Conservation (phyloP, 2,888 invertebrate genomes). For the Philaethria dido region DNA sequence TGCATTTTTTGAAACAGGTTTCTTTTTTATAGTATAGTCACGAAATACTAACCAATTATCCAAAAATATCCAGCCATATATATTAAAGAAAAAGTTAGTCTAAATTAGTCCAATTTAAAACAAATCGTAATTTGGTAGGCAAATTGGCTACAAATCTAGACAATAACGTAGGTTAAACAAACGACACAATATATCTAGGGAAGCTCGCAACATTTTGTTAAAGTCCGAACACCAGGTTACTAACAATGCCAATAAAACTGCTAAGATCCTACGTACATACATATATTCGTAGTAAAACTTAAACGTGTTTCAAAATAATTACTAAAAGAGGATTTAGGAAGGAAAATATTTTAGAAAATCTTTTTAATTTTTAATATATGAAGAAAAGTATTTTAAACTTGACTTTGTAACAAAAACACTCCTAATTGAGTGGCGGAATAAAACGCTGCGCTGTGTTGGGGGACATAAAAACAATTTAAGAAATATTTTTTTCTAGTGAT, state of each 20-base stretch:
- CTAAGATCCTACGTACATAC: conserved; percentile 9
- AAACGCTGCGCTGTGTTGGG: too few species aligned
- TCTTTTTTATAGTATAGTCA: too few species aligned
- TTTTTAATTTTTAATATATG: too few species aligned
- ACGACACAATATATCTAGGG: conserved; percentile 6
- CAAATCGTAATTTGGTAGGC: conserved; percentile 1
- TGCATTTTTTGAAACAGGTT: too few species aligned
- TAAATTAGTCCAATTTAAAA: conserved; percentile 1
- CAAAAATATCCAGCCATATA: background rate
- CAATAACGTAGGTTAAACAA: conserved; percentile 16
- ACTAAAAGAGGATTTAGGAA: background rate
- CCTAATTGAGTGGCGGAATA: too few species aligned
- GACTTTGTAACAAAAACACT: too few species aligned
- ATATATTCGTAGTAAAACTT: background rate
- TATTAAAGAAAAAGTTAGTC: background rate
- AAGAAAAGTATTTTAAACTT: too few species aligned
- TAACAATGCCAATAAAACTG: conserved; percentile 24
- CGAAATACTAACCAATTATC: too few species aligned
- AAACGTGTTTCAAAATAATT: background rate
- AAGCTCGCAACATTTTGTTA: conserved; percentile 17
- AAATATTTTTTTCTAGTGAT: too few species aligned
- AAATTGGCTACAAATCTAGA: conserved; percentile 11
- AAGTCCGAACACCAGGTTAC: conserved; percentile 20
- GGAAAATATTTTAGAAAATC: background rate
- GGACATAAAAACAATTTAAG: too few species aligned